Percentiles rank a stretch among this genome's conserved stretches.
Evolutionary conservation across 2,888 invertebrate species (phyloP).

Genomic region (Phania funesta): DNA sequence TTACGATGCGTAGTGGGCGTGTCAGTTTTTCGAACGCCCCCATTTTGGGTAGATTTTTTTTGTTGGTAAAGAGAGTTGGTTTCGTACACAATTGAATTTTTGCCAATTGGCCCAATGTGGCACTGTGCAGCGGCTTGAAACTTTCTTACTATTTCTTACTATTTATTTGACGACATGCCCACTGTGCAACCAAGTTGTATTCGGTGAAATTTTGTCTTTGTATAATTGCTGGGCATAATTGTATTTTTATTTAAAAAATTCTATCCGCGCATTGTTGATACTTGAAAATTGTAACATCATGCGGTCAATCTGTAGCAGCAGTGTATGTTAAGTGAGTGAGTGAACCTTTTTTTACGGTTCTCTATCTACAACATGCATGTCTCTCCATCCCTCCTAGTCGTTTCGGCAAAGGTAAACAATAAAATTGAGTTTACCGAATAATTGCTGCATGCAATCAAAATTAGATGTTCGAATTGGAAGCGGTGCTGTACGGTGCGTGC

Average conservation of each 20-base stretch:
- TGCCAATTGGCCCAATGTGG: too few relatives aligned
- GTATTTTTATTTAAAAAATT: neutral
- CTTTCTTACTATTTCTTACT: too few relatives aligned
- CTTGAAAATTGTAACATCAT: slow-evolving; percentile 32
- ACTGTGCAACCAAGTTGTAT: too few relatives aligned
- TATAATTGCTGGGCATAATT: neutral
- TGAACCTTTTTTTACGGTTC: slow-evolving; percentile 6
- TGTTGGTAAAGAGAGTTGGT: too few relatives aligned
- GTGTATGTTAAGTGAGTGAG: neutral
- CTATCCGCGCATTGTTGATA: slow-evolving; percentile 1
- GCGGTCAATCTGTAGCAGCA: slow-evolving; percentile 12
- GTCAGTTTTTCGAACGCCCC: too few relatives aligned
- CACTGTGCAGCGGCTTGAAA: too few relatives aligned
- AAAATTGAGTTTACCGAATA: slow-evolving; percentile 35
- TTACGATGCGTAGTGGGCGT: too few relatives aligned
- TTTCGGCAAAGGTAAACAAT: slow-evolving; percentile 18
- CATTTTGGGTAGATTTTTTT: too few relatives aligned
- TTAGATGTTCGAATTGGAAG: slow-evolving; percentile 6
- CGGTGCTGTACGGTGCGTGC: neutral
- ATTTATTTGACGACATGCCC: too few relatives aligned
- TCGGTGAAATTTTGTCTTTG: neutral
- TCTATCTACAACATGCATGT: neutral
- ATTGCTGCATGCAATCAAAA: slow-evolving; percentile 44
- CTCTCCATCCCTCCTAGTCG: slow-evolving; percentile 17
- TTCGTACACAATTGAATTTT: too few relatives aligned